Evolutionary conservation across 1,140 invertebrate species (phyloP).

Genomic region (Drosophila mauritiana): DNA sequence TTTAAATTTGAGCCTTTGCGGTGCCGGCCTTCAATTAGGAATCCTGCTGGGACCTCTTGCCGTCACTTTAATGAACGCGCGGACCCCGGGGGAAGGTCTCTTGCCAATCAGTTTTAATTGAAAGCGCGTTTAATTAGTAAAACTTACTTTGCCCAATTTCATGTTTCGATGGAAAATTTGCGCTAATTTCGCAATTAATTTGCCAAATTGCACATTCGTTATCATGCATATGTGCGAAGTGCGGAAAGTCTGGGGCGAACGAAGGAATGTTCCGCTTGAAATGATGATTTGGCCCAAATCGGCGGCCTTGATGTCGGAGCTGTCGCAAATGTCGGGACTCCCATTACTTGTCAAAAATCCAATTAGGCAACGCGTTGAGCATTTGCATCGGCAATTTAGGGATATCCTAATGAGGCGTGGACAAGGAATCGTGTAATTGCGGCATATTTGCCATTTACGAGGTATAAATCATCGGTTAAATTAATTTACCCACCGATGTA

Average conservation of each 20-base stretch:
- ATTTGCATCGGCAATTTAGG: conserved; percentile 51
- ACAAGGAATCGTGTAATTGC: neutral
- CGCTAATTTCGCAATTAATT: conserved; percentile 67
- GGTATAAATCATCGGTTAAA: neutral
- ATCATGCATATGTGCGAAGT: conserved; percentile 50
- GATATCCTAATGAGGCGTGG: conserved; percentile 41
- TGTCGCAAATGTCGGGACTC: conserved; percentile 33
- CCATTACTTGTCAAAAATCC: conserved; percentile 66
- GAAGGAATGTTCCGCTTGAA: conserved; percentile 27
- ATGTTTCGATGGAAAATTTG: conserved; percentile 33
- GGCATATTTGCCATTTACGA: neutral
- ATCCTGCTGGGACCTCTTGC: conserved; percentile 16
- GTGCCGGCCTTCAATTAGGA: conserved; percentile 24
- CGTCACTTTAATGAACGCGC: conserved; percentile 33
- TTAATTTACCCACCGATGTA: neutral
- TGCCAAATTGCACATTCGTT: conserved; percentile 58
- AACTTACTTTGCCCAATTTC: conserved; percentile 59
- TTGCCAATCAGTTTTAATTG: conserved; percentile 58
- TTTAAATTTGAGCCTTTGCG: conserved; percentile 15
- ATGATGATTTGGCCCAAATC: conserved; percentile 19
- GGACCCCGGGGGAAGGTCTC: conserved; percentile 9
- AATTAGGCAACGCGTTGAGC: conserved; percentile 58
- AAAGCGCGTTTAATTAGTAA: conserved; percentile 66
- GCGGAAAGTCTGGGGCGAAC: conserved; percentile 11
- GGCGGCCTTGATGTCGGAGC: conserved; percentile 22